These are phyloP conservation scores for Hydropsyche betteni DNA, from an alignment of 2,888 invertebrate species.

Conservation along the genomic window DNA sequence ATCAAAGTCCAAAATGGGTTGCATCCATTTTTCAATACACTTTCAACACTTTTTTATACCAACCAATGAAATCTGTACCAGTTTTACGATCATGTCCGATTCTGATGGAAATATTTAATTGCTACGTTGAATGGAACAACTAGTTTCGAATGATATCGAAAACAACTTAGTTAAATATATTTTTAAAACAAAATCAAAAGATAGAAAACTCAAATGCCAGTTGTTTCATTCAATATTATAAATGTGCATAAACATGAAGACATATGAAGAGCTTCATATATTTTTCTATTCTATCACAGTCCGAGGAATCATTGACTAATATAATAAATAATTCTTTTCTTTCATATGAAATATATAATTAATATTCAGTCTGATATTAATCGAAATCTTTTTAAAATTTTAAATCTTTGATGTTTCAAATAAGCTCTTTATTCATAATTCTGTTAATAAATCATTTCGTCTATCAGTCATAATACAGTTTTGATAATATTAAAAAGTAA, in stretches of 20 bases:
- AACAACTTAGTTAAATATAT: neutral
- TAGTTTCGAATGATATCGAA: neutral
- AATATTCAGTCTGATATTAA: constrained; percentile 10
- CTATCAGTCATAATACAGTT: too few relatives aligned
- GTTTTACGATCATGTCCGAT: constrained; percentile 34
- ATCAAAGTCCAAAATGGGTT: neutral
- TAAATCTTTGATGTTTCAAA: too few relatives aligned
- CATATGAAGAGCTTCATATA: constrained; percentile 2
- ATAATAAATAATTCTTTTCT: constrained; percentile 12
- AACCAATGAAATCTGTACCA: constrained; percentile 50
- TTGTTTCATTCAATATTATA: constrained; percentile 5
- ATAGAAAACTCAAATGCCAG: too few relatives aligned
- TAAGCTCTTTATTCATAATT: too few relatives aligned
- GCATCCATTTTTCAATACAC: neutral
- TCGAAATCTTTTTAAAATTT: neutral
- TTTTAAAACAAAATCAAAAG: neutral
- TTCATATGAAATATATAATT: too few relatives aligned
- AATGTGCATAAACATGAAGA: constrained; percentile 33
- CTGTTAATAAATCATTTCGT: too few relatives aligned
- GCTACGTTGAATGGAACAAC: constrained; percentile 12
- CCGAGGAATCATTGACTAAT: constrained; percentile 20
- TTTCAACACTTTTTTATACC: constrained; percentile 5
- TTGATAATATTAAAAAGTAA: too few relatives aligned
- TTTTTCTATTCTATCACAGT: constrained; percentile 33
- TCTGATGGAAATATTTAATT: constrained; percentile 30